A percentile compares a stretch with the other conserved stretches of the same genome.
Evolutionary conservation across 1,140 invertebrate genomes (phyloP).

Genomic region (Neuroterus valhalla): DNA sequence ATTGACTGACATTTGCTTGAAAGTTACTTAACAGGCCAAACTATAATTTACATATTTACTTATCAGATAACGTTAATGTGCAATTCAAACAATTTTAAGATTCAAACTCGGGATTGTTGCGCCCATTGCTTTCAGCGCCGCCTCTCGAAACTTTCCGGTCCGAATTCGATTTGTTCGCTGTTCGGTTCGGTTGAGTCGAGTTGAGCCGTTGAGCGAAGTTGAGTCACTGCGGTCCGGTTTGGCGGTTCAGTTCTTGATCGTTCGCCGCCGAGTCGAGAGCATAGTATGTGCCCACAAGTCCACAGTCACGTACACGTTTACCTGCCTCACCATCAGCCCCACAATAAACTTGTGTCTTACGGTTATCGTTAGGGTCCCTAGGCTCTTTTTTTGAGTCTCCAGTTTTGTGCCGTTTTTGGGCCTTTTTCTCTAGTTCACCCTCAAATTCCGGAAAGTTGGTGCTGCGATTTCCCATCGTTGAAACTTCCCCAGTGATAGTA

Average conservation of each 20-base stretch:
- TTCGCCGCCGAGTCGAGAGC: conserved; percentile 57
- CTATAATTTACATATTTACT: no score
- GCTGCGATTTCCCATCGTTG: not conserved
- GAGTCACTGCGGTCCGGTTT: conserved; percentile 24
- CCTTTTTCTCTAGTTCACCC: conserved; percentile 34
- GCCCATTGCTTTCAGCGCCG: no score
- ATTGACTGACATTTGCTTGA: no score
- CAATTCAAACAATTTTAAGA: no score
- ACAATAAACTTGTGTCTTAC: conserved; percentile 66
- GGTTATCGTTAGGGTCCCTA: conserved; percentile 64
- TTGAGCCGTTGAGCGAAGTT: not conserved
- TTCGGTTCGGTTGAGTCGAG: conserved; percentile 9
- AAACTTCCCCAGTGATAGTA: conserved; percentile 46
- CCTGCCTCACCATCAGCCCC: conserved; percentile 62
- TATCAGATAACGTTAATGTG: no score
- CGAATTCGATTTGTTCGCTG: conserved; percentile 9
- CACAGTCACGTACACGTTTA: conserved; percentile 58
- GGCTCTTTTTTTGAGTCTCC: conserved; percentile 10
- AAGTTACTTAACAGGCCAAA: no score
- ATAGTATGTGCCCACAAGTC: conserved; percentile 71
- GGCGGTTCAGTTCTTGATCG: conserved; percentile 52
- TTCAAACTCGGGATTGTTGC: no score
- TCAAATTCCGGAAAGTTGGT: conserved; percentile 9
- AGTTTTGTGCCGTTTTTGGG: conserved; percentile 43
- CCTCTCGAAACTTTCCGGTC: no score